phyloP scores from a whole-genome alignment of 2,113 vertebrate genomes.

The Terrapene triunguis region DNA sequence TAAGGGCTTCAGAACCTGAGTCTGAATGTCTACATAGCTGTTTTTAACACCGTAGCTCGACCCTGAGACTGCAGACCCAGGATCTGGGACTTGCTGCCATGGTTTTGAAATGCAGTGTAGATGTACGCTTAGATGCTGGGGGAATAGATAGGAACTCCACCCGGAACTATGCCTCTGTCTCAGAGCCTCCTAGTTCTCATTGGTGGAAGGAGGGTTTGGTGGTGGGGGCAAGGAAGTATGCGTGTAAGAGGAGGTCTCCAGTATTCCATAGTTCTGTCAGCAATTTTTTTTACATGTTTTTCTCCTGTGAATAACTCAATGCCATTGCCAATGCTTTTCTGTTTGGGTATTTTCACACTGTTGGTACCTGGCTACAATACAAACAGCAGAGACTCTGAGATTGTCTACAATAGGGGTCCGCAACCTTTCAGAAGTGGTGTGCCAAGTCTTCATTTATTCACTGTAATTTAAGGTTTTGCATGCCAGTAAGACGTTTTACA shows the following conservation, averaged over 20 bases:
- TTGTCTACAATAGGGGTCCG: background rate
- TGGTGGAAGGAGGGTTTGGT: background rate
- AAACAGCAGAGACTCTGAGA: constrained; percentile 13
- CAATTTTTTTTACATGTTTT: background rate
- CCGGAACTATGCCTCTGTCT: background rate
- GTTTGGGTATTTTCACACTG: constrained; percentile 28
- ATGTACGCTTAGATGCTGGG: background rate
- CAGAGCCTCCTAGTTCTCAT: background rate
- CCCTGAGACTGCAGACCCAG: background rate
- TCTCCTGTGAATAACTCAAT: background rate
- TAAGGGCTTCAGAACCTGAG: too few relatives aligned
- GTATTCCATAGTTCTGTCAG: background rate
- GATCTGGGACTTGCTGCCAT: background rate
- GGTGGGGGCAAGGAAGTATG: background rate
- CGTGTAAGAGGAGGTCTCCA: background rate
- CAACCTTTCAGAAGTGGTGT: too few relatives aligned
- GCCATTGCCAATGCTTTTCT: background rate
- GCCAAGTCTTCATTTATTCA: too few relatives aligned
- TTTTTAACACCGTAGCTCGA: background rate
- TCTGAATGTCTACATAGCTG: background rate
- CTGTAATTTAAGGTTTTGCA: too few relatives aligned
- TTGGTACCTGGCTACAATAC: constrained; percentile 23
- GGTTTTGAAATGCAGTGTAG: background rate
- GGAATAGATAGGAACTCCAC: background rate
- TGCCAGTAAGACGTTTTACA: too few relatives aligned